Conservation (phyloP, 2,797 vertebrate species). For the Triplophysa bombifrons region DNA sequence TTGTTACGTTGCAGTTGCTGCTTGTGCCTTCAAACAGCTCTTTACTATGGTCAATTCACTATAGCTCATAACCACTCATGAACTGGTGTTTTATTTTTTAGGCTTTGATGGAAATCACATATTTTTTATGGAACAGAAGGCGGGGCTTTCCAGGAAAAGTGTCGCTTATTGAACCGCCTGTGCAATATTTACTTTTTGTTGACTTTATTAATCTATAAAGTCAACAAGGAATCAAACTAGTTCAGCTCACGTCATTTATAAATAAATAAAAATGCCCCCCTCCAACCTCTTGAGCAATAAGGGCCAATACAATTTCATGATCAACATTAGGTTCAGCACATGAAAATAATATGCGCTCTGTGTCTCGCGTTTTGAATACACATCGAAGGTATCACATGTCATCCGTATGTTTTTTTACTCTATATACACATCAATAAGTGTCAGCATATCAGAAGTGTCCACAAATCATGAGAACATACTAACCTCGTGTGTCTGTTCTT, state of each 20-base stretch:
- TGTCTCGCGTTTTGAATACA: not conserved
- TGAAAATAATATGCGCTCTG: too few relatives aligned
- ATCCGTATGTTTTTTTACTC: not conserved
- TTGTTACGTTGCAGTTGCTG: too few relatives aligned
- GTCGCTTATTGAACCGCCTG: not conserved
- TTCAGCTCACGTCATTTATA: too few relatives aligned
- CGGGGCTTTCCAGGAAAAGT: not conserved
- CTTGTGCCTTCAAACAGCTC: not conserved
- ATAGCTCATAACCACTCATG: not conserved
- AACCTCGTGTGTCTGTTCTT: conserved; percentile 30
- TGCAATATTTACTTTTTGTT: not conserved
- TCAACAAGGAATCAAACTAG: too few relatives aligned
- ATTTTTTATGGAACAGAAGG: not conserved
- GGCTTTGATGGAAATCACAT: not conserved
- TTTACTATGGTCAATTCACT: not conserved
- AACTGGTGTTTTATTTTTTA: not conserved
- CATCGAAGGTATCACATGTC: not conserved
- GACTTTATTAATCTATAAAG: not conserved
- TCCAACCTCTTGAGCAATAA: not conserved
- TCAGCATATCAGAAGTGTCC: not conserved
- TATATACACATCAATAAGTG: not conserved
- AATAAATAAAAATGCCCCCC: not conserved
- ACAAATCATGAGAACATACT: not conserved
- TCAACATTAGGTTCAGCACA: not conserved
- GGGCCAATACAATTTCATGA: not conserved